phyloP scores from a whole-genome alignment of 2,888 invertebrate genomes.

The Linyphia triangularis region DNA sequence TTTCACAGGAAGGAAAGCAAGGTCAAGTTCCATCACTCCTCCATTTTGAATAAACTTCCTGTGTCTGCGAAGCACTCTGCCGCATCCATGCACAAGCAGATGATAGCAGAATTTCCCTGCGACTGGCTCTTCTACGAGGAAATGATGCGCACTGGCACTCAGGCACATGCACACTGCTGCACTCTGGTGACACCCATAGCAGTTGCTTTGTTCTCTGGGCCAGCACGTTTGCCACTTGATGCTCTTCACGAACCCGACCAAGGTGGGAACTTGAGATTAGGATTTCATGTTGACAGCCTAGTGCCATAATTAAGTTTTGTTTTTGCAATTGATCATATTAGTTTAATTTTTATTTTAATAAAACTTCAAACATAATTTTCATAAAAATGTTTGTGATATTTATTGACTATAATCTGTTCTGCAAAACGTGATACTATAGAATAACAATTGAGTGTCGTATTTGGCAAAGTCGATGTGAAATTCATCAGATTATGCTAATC shows the following conservation, averaged over 20 bases:
- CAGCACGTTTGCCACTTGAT: slow-evolving; percentile 83
- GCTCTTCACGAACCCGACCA: slow-evolving; percentile 79
- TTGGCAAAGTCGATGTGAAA: too few species aligned
- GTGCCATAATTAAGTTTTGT: neutral
- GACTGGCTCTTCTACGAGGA: slow-evolving; percentile 95
- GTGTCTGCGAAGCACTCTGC: slow-evolving; percentile 78
- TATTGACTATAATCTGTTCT: neutral
- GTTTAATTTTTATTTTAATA: neutral
- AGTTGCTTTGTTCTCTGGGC: slow-evolving; percentile 89
- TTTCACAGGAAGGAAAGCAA: slow-evolving; percentile 83
- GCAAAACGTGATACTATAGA: neutral
- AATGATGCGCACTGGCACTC: slow-evolving; percentile 85
- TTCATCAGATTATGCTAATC: too few species aligned
- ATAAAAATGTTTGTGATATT: neutral
- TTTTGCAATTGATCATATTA: neutral
- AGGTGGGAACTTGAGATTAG: slow-evolving; percentile 52
- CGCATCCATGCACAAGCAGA: slow-evolving; percentile 79
- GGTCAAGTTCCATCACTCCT: slow-evolving; percentile 84
- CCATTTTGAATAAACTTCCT: slow-evolving; percentile 82
- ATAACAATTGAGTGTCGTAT: neutral
- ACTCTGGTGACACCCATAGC: slow-evolving; percentile 90
- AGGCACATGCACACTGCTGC: slow-evolving; percentile 87
- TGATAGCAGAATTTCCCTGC: slow-evolving; percentile 83
- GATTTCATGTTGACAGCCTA: neutral
- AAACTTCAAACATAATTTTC: too few species aligned